phyloP scores from a whole-genome alignment of 2,113 vertebrate genomes.

The Mesocricetus auratus region DNA sequence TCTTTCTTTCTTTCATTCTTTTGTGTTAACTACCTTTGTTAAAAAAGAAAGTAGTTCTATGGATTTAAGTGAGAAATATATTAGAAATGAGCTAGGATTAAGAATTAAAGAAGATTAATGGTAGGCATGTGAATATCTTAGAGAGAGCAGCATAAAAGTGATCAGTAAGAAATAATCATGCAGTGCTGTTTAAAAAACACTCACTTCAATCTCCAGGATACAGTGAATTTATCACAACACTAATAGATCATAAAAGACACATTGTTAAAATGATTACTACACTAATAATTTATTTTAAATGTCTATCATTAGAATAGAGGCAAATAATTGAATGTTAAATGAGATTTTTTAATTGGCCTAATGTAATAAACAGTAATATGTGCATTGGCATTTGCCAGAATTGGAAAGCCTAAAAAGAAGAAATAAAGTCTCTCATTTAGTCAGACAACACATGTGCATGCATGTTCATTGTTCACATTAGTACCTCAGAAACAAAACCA shows the following conservation, averaged over 20 bases:
- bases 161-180: constrained; percentile 3
- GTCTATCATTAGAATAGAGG: neutral
- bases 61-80: constrained; percentile 58
- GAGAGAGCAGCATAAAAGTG: constrained; percentile 33
- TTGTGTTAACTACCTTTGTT: constrained; percentile 58
- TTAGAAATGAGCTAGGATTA: constrained; percentile 65
- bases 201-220: neutral
- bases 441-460: neutral
- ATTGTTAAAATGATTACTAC: neutral
- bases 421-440: neutral
- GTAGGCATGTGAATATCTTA: constrained; percentile 42
- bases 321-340: constrained; percentile 41
- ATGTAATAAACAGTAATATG: neutral
- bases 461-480: neutral
- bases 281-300: neutral
- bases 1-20: neutral
- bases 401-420: neutral
- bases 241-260: neutral
- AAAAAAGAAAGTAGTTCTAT: constrained; percentile 59
- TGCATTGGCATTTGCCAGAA: neutral
- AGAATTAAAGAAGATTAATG: constrained; percentile 66
- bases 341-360: neutral
- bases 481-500: neutral
- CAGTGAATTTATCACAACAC: constrained; percentile 7
- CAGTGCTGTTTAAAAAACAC: constrained; percentile 9